A percentile compares a stretch with the other conserved stretches of the same genome.
These are phyloP conservation scores for Rhadina sibilatrix DNA, from an alignment of 2,113 vertebrate genomes.

Conservation along the genomic window DNA sequence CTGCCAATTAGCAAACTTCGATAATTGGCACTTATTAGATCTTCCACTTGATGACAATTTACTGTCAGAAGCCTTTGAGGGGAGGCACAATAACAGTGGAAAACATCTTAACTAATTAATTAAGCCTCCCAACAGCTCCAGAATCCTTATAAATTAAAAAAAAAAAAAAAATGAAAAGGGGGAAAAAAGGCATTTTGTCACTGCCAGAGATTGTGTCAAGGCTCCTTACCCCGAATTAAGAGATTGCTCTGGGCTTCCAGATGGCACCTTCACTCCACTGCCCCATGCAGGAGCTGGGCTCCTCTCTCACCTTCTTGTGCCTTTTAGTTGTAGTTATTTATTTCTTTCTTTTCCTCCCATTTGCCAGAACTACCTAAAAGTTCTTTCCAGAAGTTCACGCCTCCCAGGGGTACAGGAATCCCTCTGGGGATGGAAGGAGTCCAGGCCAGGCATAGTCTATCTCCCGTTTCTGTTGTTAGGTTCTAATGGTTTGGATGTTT, in stretches of 20 bases:
- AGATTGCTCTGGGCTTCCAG: neutral
- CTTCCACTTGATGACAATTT: constrained; percentile 57
- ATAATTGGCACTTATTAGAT: constrained; percentile 59
- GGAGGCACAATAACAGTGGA: constrained; percentile 18
- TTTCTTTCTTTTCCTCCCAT: rapidly evolving
- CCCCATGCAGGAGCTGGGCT: neutral
- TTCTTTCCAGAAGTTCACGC: neutral
- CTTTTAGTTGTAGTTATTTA: neutral
- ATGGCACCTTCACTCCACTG: neutral
- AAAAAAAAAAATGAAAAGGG: too few relatives aligned
- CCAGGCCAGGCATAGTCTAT: neutral
- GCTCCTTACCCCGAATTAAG: rapidly evolving
- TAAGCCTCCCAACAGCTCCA: neutral
- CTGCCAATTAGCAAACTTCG: constrained; percentile 59
- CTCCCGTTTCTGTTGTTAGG: constrained; percentile 2
- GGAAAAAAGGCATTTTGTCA: neutral
- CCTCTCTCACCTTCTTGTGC: neutral
- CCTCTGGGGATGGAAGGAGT: neutral
- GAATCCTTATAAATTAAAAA: neutral
- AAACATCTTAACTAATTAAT: constrained; percentile 57
- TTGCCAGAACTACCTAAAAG: neutral
- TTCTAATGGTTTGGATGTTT: constrained; percentile 41
- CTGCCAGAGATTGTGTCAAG: neutral
- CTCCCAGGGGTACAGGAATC: neutral
- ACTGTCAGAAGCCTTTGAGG: constrained; percentile 53